phyloP scores from a whole-genome alignment of 1,140 invertebrate species.

The Drosophila micromelanica region DNA sequence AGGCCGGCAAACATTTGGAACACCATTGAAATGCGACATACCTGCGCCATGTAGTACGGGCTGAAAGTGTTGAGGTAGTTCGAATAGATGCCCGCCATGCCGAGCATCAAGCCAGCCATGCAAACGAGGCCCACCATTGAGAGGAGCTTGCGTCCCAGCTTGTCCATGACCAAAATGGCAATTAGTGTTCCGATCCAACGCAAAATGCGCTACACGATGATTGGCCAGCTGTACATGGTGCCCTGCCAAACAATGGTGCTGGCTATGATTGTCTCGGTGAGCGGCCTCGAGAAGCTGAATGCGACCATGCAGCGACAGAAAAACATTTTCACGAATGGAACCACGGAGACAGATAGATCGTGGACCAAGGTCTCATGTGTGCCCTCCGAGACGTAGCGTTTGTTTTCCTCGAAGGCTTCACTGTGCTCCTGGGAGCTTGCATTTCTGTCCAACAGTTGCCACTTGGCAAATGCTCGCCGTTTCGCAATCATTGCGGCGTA shows the following conservation, averaged over 20 bases:
- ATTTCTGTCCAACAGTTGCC: constrained; percentile 19
- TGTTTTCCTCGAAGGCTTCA: constrained; percentile 35
- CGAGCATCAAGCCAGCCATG: constrained; percentile 62
- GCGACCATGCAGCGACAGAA: constrained; percentile 63
- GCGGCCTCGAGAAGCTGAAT: constrained; percentile 64
- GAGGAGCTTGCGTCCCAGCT: constrained; percentile 57
- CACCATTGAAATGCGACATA: constrained; percentile 47
- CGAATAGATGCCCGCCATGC: constrained; percentile 55
- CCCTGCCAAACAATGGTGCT: constrained; percentile 29
- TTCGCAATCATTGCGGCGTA: constrained; percentile 42
- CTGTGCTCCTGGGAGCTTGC: constrained; percentile 8
- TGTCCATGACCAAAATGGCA: constrained; percentile 45
- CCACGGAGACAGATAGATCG: constrained; percentile 31
- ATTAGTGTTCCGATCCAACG: constrained; percentile 50
- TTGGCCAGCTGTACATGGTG: constrained; percentile 38
- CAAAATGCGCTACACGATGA: constrained; percentile 47
- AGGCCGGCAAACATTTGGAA: constrained; percentile 69
- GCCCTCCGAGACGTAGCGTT: constrained; percentile 55
- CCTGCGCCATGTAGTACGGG: constrained; percentile 43
- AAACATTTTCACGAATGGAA: constrained; percentile 59
- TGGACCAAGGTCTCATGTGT: constrained; percentile 20
- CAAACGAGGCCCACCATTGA: constrained; percentile 51
- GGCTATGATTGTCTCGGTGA: constrained; percentile 42
- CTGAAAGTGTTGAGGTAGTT: not conserved
- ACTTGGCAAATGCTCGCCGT: constrained; percentile 43